Percentiles rank a stretch among this genome's conserved stretches.
These are phyloP conservation scores for Bombyx mandarina DNA, from an alignment of 1,140 invertebrate genomes.

Conservation along the genomic window DNA sequence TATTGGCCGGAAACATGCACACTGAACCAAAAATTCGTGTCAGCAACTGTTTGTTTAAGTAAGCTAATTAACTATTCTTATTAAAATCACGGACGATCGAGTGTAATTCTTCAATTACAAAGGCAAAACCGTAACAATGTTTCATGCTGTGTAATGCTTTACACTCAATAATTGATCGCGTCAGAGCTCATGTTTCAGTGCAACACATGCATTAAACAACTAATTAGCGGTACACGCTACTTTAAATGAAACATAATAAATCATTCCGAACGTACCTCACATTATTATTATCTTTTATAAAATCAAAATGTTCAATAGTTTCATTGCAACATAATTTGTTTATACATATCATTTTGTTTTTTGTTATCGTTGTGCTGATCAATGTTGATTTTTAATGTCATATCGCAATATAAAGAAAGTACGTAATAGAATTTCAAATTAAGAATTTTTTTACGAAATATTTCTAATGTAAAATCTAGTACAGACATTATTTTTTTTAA, in stretches of 20 bases:
- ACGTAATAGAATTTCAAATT: no score
- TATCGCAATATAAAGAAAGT: no score
- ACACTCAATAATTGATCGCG: not conserved
- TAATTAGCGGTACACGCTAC: constrained; percentile 7
- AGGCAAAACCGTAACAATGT: no score
- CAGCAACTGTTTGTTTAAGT: constrained; percentile 41
- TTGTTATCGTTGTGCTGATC: no score
- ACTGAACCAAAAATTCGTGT: constrained; percentile 36
- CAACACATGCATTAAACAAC: constrained; percentile 1
- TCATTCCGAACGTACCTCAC: not conserved
- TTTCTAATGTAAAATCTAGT: no score
- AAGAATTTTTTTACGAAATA: no score
- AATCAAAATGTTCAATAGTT: no score
- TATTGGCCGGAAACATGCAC: constrained; percentile 59
- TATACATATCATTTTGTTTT: no score
- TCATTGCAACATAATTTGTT: no score
- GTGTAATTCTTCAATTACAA: no score
- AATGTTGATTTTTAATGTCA: no score
- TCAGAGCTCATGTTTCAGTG: constrained; percentile 2
- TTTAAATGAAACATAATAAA: constrained; percentile 4
- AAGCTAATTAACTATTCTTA: constrained; percentile 30
- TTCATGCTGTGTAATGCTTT: not conserved
- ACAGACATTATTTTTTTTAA: not conserved
- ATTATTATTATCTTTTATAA: no score
- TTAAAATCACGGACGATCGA: not conserved